Evolutionary conservation across 1,140 invertebrate species (phyloP).

Genomic region (Steinernema feltiae): DNA sequence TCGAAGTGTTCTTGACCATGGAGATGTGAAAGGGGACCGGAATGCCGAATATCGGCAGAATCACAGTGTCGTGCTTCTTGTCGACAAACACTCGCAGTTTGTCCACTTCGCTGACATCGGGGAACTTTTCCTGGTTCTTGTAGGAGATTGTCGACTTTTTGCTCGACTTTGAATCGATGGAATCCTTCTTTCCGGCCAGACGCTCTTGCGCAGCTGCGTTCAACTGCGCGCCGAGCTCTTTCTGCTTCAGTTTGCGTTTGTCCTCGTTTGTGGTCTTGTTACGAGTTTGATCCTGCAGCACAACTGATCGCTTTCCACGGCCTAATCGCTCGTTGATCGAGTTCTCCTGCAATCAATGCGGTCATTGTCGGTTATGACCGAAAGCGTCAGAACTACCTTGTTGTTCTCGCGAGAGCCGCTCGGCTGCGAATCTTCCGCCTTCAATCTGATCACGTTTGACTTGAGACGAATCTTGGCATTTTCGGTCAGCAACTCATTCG

Average conservation of each 20-base stretch:
- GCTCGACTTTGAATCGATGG: constrained; percentile 74
- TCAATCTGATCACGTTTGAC: constrained; percentile 89
- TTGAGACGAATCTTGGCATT: constrained; percentile 81
- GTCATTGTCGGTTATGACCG: neutral
- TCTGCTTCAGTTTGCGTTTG: constrained; percentile 91
- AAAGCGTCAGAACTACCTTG: constrained; percentile 65
- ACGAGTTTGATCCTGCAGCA: constrained; percentile 86
- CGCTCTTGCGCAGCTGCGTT: constrained; percentile 87
- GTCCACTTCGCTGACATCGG: constrained; percentile 82
- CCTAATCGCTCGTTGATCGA: constrained; percentile 68
- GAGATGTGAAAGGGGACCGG: constrained; percentile 98
- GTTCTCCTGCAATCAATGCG: constrained; percentile 30
- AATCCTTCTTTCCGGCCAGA: constrained; percentile 72
- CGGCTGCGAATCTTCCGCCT: constrained; percentile 66
- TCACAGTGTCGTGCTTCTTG: constrained; percentile 64
- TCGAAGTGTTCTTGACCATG: constrained; percentile 95
- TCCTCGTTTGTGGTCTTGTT: constrained; percentile 93
- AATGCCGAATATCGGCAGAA: constrained; percentile 88
- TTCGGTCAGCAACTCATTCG: constrained; percentile 80
- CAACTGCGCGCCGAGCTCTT: constrained; percentile 79
- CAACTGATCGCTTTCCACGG: constrained; percentile 81
- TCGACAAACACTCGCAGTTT: constrained; percentile 85
- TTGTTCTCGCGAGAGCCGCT: constrained; percentile 68
- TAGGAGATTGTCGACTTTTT: constrained; percentile 91
- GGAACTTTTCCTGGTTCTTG: constrained; percentile 82